Base-by-base conservation (phyloP, 92 coral and sea anemone species). In the Bergia puertoricense region DNA sequence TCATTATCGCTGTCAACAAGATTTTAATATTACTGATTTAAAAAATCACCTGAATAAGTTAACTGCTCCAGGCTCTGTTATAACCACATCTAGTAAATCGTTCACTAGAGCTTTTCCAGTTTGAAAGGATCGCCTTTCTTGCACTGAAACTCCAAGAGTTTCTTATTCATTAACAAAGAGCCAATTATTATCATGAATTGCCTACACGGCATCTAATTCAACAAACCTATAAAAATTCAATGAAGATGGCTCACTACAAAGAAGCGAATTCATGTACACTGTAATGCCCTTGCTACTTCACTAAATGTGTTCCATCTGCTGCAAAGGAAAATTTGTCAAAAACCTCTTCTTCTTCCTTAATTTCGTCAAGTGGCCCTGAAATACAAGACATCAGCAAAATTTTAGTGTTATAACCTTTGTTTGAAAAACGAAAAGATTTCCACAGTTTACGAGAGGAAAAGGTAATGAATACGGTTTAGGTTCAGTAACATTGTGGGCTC, bases 321-420 rank as follows among this genome's bases (percentile, higher is more conserved):
- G 76, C 89, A 82, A 22, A 94, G 1, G 97, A 89, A 81, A 94
- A 94, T 88, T 93, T 94, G 30, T 91, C 85, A 44, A 94, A 94
- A 77, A 92, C 72, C 57, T 89, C 90, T 44, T 75, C 88, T 23
- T 89, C 95, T 62, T 94, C 97, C 8, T 91, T 91, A 46, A 94
- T 94, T 40, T 89, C 81, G 22, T 83, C 91, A 48, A 94, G 93
- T 74, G 89, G 93, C 68, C 94, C 94, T 91, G 89, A 44, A 86
- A 92, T 18, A 38, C 43, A n/a, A 90, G 57, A 90, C n/a, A 88
- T 38, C 10, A 71, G 69, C 30, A 62, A 22, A 62, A 62, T 18
- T 16, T 62, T 62, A 62, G 69, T 62, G 13, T 23, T 62, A 22
- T 22, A 18, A 62, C 13, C 13, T 62, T 16, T 62, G 18, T 1